These are phyloP conservation scores for Philaethria dido DNA, from an alignment of 2,888 invertebrate genomes.

Conservation along the genomic window DNA sequence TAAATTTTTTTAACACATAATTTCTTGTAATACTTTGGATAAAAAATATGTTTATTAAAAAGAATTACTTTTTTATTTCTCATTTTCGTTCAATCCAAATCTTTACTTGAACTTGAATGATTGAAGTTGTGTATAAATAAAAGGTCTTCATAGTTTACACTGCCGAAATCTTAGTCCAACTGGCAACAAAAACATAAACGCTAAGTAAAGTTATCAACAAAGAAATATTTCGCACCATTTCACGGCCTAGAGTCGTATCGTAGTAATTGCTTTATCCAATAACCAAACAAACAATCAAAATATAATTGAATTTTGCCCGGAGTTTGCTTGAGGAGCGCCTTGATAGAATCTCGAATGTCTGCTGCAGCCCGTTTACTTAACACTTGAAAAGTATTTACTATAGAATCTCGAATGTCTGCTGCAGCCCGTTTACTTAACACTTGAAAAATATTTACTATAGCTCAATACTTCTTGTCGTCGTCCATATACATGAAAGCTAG, in stretches of 20 bases:
- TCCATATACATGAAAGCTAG: neutral
- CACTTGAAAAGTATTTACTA: conserved; percentile 46
- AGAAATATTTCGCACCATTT: conserved; percentile 31
- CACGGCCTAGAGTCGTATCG: conserved; percentile 24
- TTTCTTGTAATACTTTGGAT: too few species aligned
- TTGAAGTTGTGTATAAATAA: neutral
- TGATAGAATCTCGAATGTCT: conserved; percentile 51
- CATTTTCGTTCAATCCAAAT: neutral
- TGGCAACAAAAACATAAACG: conserved; percentile 13
- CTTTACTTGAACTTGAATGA: neutral
- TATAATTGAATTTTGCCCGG: conserved; percentile 46
- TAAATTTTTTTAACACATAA: too few species aligned
- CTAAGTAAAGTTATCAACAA: conserved; percentile 15
- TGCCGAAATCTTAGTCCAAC: neutral
- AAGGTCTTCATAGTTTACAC: neutral
- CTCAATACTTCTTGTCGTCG: conserved; percentile 23
- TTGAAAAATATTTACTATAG: conserved; percentile 42
- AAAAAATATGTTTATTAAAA: too few species aligned
- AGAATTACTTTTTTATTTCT: neutral
- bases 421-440: conserved; percentile 58
- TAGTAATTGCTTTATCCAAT: conserved; percentile 42
- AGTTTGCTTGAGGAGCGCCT: conserved; percentile 40
- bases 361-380: conserved; percentile 58
- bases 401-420: conserved; percentile 50
- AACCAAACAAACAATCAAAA: conserved; percentile 46